Conservation (phyloP, 2,113 vertebrate genomes). For the Platysteira castanea region DNA sequence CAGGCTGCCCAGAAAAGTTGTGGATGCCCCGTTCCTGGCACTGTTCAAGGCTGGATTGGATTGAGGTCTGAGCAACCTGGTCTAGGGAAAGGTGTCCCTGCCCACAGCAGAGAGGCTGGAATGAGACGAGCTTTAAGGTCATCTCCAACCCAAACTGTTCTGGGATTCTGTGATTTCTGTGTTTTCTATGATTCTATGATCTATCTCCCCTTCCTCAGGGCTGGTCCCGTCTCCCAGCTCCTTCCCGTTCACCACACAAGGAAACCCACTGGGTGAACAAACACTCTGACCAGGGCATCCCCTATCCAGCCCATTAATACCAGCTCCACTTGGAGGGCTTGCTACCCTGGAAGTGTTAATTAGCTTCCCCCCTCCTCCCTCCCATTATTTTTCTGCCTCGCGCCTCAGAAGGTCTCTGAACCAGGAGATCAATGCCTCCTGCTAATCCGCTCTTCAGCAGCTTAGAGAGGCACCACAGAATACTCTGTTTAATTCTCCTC, state of each 20-base stretch:
- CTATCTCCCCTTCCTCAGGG: not conserved
- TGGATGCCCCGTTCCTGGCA: not conserved
- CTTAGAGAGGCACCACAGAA: conserved; percentile 48
- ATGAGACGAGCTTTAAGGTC: not conserved
- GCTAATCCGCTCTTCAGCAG: conserved; percentile 56
- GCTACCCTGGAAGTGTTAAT: conserved; percentile 40
- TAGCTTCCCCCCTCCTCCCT: conserved; percentile 29
- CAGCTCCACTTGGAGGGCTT: not conserved
- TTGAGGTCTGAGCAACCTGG: not conserved
- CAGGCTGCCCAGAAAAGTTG: not conserved
- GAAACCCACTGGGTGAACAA: not conserved
- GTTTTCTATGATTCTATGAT: not conserved
- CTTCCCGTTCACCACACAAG: rapidly evolving
- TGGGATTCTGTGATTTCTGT: not conserved
- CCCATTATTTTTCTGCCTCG: conserved; percentile 12
- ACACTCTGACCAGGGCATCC: not conserved
- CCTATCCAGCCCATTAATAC: not conserved
- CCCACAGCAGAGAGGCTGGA: not conserved
- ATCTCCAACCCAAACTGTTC: not conserved
- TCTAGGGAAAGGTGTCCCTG: not conserved
- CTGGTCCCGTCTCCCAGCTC: not conserved
- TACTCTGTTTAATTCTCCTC: conserved; percentile 45
- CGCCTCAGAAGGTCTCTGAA: conserved; percentile 52
- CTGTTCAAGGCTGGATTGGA: not conserved
- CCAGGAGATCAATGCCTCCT: conserved; percentile 47